Evolutionary conservation across 2,797 vertebrate genomes (phyloP).

Genomic region (Octomys mimax): DNA sequence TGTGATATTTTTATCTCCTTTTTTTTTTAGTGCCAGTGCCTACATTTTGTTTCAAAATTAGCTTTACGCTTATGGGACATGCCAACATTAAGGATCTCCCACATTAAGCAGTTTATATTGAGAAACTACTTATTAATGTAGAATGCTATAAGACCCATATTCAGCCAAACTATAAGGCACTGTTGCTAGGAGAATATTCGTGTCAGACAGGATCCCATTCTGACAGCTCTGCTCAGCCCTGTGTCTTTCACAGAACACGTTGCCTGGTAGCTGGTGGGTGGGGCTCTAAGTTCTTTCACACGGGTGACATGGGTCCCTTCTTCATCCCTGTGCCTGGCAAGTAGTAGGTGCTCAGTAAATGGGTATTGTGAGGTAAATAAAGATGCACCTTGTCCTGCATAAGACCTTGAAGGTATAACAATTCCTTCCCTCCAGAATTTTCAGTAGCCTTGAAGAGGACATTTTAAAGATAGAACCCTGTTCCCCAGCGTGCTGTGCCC

Average conservation of each 20-base stretch:
- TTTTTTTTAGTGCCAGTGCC: constrained; percentile 32
- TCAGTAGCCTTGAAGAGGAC: not conserved
- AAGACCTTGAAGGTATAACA: not conserved
- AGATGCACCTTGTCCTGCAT: not conserved
- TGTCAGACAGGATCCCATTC: constrained; percentile 56
- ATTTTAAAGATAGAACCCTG: not conserved
- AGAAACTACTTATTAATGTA: constrained; percentile 76
- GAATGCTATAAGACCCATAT: constrained; percentile 67
- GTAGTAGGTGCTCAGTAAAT: constrained; percentile 24
- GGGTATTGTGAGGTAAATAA: not conserved
- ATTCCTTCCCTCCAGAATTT: constrained; percentile 32
- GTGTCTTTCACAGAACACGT: constrained; percentile 19
- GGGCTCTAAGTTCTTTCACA: constrained; percentile 3
- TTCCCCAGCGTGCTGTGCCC: too few relatives aligned
- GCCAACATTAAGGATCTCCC: constrained; percentile 67
- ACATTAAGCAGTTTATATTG: constrained; percentile 70
- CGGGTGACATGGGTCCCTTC: not conserved
- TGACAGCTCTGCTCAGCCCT: constrained; percentile 62
- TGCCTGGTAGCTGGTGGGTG: not conserved
- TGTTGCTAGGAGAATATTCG: constrained; percentile 74
- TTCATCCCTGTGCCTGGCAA: not conserved
- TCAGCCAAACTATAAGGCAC: constrained; percentile 72
- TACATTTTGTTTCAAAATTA: constrained; percentile 73
- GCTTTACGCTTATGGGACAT: constrained; percentile 68
- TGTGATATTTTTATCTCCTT: constrained; percentile 67